Evolutionary conservation across 1,140 invertebrate genomes (phyloP).

Genomic region (Laupala kohalensis): DNA sequence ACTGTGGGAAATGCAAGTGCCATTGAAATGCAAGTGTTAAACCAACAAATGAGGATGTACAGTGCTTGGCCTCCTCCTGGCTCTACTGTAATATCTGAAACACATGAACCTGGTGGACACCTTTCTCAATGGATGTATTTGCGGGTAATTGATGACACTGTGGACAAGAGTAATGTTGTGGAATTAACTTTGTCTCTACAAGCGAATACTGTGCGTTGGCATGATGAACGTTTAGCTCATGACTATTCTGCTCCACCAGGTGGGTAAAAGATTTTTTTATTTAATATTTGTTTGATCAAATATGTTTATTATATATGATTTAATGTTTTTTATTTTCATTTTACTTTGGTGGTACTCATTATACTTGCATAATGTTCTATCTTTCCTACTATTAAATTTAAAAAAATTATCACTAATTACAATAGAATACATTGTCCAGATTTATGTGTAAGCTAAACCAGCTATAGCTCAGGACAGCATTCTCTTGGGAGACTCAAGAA

Average conservation of each 20-base stretch:
- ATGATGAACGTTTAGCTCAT: constrained; percentile 6
- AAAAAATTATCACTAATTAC: too few species aligned
- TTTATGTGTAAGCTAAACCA: too few species aligned
- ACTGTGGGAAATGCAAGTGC: not conserved
- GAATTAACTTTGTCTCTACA: not conserved
- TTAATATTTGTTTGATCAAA: not conserved
- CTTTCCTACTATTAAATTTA: too few species aligned
- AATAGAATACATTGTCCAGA: too few species aligned
- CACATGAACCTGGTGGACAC: not conserved
- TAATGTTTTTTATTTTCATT: too few species aligned
- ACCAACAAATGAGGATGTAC: constrained; percentile 9
- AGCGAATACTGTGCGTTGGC: constrained; percentile 3
- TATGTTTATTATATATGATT: too few species aligned
- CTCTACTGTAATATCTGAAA: not conserved
- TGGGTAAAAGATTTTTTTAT: not conserved
- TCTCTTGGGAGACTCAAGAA: too few species aligned
- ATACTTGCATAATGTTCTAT: too few species aligned
- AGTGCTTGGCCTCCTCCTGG: not conserved
- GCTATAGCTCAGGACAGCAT: too few species aligned
- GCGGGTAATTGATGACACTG: constrained; percentile 5
- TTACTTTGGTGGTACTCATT: too few species aligned
- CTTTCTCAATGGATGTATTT: constrained; percentile 1
- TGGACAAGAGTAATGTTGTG: not conserved
- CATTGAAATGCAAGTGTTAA: constrained; percentile 5
- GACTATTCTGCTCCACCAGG: constrained; percentile 2